phyloP scores from a whole-genome alignment of 2,888 invertebrate species.

The Keiferia lycopersicella region DNA sequence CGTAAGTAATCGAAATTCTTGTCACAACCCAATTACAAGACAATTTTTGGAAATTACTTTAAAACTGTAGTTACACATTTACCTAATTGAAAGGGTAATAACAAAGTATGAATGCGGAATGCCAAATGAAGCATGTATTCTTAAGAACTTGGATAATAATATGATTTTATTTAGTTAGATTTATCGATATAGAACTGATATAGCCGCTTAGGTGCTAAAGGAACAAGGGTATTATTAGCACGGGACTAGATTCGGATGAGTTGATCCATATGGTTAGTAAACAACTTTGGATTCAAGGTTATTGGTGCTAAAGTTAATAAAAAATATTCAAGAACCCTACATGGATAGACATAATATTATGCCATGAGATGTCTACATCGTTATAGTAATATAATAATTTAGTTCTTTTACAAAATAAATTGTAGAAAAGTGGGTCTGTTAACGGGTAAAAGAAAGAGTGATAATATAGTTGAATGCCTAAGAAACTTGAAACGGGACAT shows the following conservation, averaged over 20 bases:
- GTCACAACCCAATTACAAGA: not conserved
- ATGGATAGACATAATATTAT: too few species aligned
- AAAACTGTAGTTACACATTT: not conserved
- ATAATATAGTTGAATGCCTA: conserved; percentile 53
- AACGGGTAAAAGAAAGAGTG: conserved; percentile 54
- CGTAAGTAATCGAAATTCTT: not conserved
- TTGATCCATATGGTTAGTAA: not conserved
- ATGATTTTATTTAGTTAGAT: not conserved
- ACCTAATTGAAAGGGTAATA: not conserved
- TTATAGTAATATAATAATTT: too few species aligned
- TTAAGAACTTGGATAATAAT: not conserved
- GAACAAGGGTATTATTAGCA: conserved; percentile 37
- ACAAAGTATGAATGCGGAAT: not conserved
- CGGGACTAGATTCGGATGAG: conserved; percentile 22
- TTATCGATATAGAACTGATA: conserved; percentile 31
- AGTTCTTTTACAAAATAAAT: not conserved
- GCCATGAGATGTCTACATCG: too few species aligned
- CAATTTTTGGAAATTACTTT: not conserved
- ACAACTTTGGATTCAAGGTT: not conserved
- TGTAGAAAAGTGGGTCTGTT: conserved; percentile 49
- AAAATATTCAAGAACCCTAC: too few species aligned
- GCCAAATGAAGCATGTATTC: not conserved
- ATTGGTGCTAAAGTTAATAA: too few species aligned
- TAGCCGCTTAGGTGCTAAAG: conserved; percentile 40
- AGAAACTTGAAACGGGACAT: conserved; percentile 37